Conservation (phyloP, 2,113 vertebrate species). For the Isurus oxyrinchus region DNA sequence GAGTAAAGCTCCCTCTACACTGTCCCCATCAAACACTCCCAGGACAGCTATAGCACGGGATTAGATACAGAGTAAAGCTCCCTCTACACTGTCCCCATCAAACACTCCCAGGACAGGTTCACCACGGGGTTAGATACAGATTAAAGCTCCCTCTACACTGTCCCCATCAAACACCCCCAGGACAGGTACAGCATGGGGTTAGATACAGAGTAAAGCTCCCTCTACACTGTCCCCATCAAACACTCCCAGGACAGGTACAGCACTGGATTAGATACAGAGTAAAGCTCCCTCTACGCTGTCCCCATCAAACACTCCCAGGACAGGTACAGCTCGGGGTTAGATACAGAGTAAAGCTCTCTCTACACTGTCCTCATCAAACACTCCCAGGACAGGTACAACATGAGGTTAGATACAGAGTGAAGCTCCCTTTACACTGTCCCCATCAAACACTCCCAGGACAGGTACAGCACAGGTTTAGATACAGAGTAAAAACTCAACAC, state of each 20-base stretch:
- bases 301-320: background rate
- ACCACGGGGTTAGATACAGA: background rate
- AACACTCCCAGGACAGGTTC: background rate
- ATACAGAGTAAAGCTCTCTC: background rate
- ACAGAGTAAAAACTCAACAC: background rate
- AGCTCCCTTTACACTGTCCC: too few relatives aligned
- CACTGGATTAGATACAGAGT: background rate
- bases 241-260: background rate
- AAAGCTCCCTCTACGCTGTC: background rate
- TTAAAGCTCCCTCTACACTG: background rate
- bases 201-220: background rate
- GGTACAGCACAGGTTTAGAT: background rate
- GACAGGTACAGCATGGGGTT: background rate
- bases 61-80: too few relatives aligned
- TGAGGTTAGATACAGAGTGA: too few relatives aligned
- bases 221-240: background rate
- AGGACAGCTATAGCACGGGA: too few relatives aligned
- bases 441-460: background rate
- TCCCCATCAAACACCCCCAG: too few relatives aligned
- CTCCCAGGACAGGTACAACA: too few relatives aligned
- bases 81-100: too few relatives aligned
- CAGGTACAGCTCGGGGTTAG: background rate
- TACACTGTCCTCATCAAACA: background rate
- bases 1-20: background rate
- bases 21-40: background rate